Evolutionary conservation across 2,888 invertebrate species (phyloP), one percentile per base, ranked within the genome.

Genomic region (Tachina grossa): DNA sequence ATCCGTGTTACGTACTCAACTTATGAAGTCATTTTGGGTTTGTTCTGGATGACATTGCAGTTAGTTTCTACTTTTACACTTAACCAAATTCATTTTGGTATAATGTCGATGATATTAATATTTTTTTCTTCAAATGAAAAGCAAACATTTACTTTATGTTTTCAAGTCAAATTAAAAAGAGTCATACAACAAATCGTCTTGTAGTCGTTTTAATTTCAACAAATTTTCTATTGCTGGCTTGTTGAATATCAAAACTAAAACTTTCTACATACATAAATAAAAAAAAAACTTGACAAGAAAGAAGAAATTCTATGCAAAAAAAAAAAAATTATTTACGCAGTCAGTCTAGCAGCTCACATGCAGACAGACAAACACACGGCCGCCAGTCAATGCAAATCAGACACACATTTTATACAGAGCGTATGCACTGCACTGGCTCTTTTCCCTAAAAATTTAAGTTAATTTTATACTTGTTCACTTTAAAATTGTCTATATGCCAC

Each of bases 91-190:
- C 2, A 16, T 47, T 49, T 72, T 19, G 55, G 10, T 55, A 59
- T 1, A 71, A 31, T 14, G 31, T 31, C 31, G 31, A 31, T 31
- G 31, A 31, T 31, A 4, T 31, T 3, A 31, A 3, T 31, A 4
- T 31, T 31, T 31, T 31, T 31, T 31, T 31, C 6, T 31, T 31
- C 6, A 1, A 6, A 31, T 31, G 5, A 31, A 63, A 39, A 43
- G 49, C 51, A 77, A 57, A 74, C n/a, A 80, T 80, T 84, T 80
- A 81, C 77, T 81, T 78, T 81, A 85, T 85, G 74, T 85, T 68
- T 85, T 81, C 68, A 78, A 81, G 74, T 74, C 77, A 85, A 85
- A 81, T 85, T 81, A 81, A 81, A 78, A 81, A 80, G 19, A 71
- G 49, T 53, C 66, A 81, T 74, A 81, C 81, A 63, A 85, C 77